Conservation (phyloP, 2,797 vertebrate species). For the Pterois miles region DNA sequence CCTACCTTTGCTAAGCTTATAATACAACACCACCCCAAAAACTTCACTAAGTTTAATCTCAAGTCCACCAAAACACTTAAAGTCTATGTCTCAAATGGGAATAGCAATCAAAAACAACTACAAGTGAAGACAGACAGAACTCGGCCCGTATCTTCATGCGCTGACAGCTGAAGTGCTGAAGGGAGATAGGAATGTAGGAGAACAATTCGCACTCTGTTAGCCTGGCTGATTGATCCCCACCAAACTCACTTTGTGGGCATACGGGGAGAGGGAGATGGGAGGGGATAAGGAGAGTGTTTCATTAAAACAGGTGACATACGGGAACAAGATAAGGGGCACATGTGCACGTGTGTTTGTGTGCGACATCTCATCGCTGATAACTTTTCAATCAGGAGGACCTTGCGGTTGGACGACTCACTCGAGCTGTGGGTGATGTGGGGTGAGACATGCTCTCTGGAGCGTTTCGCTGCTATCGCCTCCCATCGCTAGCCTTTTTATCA, state of each 20-base stretch:
- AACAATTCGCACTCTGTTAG: conserved; percentile 70
- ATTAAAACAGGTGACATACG: conserved; percentile 77
- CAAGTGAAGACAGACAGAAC: conserved; percentile 52
- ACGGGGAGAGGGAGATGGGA: conserved; percentile 46
- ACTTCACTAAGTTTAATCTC: conserved; percentile 43
- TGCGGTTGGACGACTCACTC: conserved; percentile 58
- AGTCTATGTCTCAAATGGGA: conserved; percentile 47
- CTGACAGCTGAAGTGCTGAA: conserved; percentile 61
- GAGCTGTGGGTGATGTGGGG: conserved; percentile 35
- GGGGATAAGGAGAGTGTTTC: conserved; percentile 74
- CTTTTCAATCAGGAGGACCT: conserved; percentile 73
- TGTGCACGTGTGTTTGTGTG: conserved; percentile 61
- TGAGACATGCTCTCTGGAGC: conserved; percentile 38
- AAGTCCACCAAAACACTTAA: conserved; percentile 35
- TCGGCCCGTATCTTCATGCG: conserved; percentile 39
- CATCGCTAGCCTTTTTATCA: conserved; percentile 45
- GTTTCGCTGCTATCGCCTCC: conserved; percentile 26
- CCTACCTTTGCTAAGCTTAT: conserved; percentile 29
- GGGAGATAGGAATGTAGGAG: conserved; percentile 60
- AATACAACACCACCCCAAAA: conserved; percentile 26
- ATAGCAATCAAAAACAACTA: conserved; percentile 54
- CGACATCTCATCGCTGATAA: conserved; percentile 71
- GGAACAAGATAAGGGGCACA: conserved; percentile 72
- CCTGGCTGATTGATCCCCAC: conserved; percentile 67
- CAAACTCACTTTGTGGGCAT: conserved; percentile 67